Base-by-base conservation (phyloP, 2,888 invertebrate genomes). In the Drosophila dives region DNA sequence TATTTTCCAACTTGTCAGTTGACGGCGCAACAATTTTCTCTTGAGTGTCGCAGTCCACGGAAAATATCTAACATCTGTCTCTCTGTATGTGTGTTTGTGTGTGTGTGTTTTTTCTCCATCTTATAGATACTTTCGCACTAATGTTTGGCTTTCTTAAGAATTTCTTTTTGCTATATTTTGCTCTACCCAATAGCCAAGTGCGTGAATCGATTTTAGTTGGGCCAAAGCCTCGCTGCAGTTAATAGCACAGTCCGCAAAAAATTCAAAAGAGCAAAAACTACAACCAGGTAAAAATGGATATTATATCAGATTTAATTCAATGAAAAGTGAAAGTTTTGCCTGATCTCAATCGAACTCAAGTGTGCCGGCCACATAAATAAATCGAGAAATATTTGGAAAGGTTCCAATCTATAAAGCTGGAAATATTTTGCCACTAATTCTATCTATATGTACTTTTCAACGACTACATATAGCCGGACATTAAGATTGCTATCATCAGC, bases 141-240 rank as follows among this genome's bases (percentile, higher is more conserved):
- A 76, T 65, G 68, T 72, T 80, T 72, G 68, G 67, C 70, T 63
- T 72, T 64, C 72, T 64, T 65, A 69, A 78, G 72, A 64, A 72
- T 73, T 73, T 61, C 36, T 68, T 60, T 56, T 69, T 51, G 62
- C 54, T 80, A 89, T 76, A 80, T 84, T 87, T 85, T 85, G 74
- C 67, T 67, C 73, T 77, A 85, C 69, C 74, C 81, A 67, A 64
- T 66, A 54, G 53, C 64, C 75, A 68, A 79, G 84, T 81, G 84
- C 81, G 81, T 84, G 70, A 71, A 83, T 68, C 56, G 70, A 68
- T 73, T 90, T 90, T 83, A 90, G 90, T 90, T 80, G 87, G 91
- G 90, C 90, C 86, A 87, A 86, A 90, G 87, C 86, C 90, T 90
- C 84, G 81, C 80, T 78, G 51, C 90, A 90, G 91, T 86, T 77